Percentiles rank a stretch among this genome's conserved stretches.
Evolutionary conservation across 2,797 vertebrate species (phyloP).

Genomic region (Acrossocheilus wenchowensis): DNA sequence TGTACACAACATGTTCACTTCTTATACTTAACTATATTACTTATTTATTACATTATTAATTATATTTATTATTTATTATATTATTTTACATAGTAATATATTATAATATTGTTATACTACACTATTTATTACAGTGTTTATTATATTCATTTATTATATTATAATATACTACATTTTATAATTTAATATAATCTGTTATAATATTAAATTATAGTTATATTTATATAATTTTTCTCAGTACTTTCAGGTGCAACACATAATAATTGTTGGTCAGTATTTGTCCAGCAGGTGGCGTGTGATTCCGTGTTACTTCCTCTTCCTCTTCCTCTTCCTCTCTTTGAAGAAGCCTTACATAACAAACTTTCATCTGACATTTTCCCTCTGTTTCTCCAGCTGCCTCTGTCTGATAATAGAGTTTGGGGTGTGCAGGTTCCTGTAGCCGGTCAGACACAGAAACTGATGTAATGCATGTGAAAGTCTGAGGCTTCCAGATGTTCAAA

Average conservation of each 20-base stretch:
- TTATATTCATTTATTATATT: background rate
- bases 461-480: background rate
- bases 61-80: background rate
- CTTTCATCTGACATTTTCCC: background rate
- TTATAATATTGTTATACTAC: background rate
- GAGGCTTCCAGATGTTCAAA: background rate
- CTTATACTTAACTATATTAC: background rate
- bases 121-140: background rate
- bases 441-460: background rate
- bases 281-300: constrained; percentile 25
- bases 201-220: too few species aligned
- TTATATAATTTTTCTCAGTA: background rate
- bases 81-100: background rate
- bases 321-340: constrained; percentile 20
- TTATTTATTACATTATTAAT: background rate
- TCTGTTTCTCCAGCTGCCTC: background rate
- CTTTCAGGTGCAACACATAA: background rate
- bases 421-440: constrained; percentile 2
- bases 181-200: background rate
- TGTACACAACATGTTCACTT: background rate
- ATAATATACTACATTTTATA: background rate
- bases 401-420: constrained; percentile 7
- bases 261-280: background rate
- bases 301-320: background rate
- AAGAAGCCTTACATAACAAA: constrained; percentile 19